A percentile compares a stretch with the other conserved stretches of the same genome.
These are phyloP conservation scores for Protaetia brevitarsis DNA, from an alignment of 1,140 invertebrate genomes.

Conservation along the genomic window DNA sequence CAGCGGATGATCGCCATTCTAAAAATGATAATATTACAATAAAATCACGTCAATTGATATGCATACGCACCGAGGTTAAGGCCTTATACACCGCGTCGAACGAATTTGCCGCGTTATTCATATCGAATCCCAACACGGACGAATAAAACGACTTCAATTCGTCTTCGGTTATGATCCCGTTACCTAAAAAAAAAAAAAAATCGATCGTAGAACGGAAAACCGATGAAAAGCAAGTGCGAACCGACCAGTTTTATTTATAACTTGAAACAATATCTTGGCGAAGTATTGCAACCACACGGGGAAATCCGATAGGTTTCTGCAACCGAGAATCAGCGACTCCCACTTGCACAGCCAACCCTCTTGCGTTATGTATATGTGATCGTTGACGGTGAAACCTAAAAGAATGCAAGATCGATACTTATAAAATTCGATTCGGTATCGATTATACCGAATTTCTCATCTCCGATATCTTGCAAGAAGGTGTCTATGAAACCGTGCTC, in stretches of 20 bases:
- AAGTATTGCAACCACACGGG: constrained; percentile 70
- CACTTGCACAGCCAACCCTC: constrained; percentile 65
- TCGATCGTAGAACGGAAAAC: constrained; percentile 22
- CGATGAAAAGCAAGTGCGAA: not conserved
- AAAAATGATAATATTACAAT: constrained; percentile 30
- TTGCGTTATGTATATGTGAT: constrained; percentile 48
- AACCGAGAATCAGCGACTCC: constrained; percentile 56
- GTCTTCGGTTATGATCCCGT: constrained; percentile 60
- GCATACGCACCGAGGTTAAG: constrained; percentile 59
- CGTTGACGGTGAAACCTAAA: constrained; percentile 43
- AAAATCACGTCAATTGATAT: too few relatives aligned
- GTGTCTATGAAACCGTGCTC: constrained; percentile 64
- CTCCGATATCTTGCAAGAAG: constrained; percentile 55
- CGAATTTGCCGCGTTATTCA: constrained; percentile 59
- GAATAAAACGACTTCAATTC: constrained; percentile 66
- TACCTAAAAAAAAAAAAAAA: constrained; percentile 52
- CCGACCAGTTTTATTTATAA: constrained; percentile 66
- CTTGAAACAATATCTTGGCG: constrained; percentile 67
- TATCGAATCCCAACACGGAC: constrained; percentile 62
- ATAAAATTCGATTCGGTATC: too few relatives aligned
- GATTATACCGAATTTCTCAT: constrained; percentile 45
- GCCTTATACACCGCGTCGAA: constrained; percentile 63
- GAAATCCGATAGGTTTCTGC: constrained; percentile 58
- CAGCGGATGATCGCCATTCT: constrained; percentile 65
- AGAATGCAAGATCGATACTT: constrained; percentile 16